These are phyloP conservation scores for Clivina fossor DNA, from an alignment of 2,888 invertebrate genomes.

Conservation along the genomic window DNA sequence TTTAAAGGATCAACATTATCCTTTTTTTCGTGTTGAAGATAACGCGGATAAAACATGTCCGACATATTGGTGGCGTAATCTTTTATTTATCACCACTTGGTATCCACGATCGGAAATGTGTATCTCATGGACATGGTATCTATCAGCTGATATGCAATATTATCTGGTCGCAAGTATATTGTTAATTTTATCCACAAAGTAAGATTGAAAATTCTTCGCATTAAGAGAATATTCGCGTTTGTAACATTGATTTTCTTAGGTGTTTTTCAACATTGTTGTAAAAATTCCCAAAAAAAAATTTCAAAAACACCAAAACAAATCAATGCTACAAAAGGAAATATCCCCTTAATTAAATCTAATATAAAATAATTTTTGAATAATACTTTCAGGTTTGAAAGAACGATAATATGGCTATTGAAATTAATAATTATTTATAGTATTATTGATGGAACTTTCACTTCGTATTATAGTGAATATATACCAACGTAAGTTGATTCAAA, in stretches of 20 bases:
- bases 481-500: slow-evolving; percentile 52
- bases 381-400: no score
- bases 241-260: no score
- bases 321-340: no score
- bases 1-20: slow-evolving; percentile 6
- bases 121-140: slow-evolving; percentile 57
- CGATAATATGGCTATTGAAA: no score
- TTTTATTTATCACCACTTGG: slow-evolving; percentile 57
- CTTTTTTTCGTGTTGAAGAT: slow-evolving; percentile 43
- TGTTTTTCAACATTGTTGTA: no score
- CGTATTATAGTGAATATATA: slow-evolving; percentile 51
- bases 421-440: no score
- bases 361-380: no score
- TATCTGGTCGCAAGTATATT: slow-evolving; percentile 50
- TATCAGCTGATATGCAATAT: slow-evolving; percentile 56
- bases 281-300: no score
- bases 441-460: slow-evolving; percentile 48
- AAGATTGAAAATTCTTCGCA: no score
- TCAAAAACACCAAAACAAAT: no score
- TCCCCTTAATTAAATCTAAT: no score
- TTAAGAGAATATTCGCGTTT: no score
- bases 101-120: slow-evolving; percentile 54
- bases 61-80: slow-evolving; percentile 58
- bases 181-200: slow-evolving; percentile 53
- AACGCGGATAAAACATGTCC: slow-evolving; percentile 51